Base-by-base conservation (phyloP, 2,113 vertebrate genomes). In the Lepisosteus osseus region DNA sequence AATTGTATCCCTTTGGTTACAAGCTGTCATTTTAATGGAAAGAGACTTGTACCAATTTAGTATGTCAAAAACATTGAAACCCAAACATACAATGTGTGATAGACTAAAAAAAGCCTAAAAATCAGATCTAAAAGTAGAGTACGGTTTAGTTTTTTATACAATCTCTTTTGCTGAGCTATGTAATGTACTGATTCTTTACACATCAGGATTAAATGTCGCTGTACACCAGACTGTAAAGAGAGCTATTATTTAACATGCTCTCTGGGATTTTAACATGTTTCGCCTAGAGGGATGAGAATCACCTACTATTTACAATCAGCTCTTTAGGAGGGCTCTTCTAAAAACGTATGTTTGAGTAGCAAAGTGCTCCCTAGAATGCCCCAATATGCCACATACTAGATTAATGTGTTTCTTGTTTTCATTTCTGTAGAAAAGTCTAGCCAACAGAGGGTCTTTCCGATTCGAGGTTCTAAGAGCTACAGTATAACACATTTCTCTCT, bases 401-500 rank as follows among this genome's bases (percentile, higher is more conserved):
- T 81, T 76, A 72, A 77, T 81, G 81, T 73, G 75, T 74, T 68
- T 61, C 75, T 42, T 79, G 62, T 75, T 73, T 29, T 59, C 79
- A 68, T 73, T 76, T 70, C 69, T 74, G 62, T 77, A 43, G 72
- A 40, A 73, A 67, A 76, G 80, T 82, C 77, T 74, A 74, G 80
- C 47, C 62, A 70, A 76, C 65, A 65, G 47, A 51, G 68, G 68
- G 72, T 85, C 68, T 80, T 75, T 54, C 69, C 64, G 0, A 1
- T 57, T 15, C 45, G 69, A 68, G 74, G 70, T 72, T 75, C 65
- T 63, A 69, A 78, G 78, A 65, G 47, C 70, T 69, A 17, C 15
- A 17, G 15, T 17, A 61, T 79, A 77, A 78, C 76, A 78, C 82
- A 80, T 84, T 86, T 83, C 83, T 73, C 84, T 75, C 79, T 59